phyloP scores from a whole-genome alignment of 1,140 invertebrate species.

The Brachionus angularis region DNA sequence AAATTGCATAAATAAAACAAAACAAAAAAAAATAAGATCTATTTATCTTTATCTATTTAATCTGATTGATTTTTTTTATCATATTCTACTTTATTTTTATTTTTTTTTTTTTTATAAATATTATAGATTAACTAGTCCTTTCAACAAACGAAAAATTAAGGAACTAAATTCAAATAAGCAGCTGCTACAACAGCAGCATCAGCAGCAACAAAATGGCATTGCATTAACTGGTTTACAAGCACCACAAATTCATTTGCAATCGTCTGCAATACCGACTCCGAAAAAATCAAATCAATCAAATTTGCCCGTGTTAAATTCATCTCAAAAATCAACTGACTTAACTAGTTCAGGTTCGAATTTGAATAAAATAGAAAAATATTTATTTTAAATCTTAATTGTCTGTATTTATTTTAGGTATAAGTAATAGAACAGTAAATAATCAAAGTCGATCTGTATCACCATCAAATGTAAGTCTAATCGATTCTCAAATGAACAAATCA shows the following conservation, averaged over 20 bases:
- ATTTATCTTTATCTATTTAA: no score
- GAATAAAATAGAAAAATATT: no score
- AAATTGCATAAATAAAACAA: no score
- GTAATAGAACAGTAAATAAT: no score
- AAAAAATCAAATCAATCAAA: slow-evolving; percentile 25
- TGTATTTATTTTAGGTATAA: no score
- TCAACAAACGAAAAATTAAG: slow-evolving; percentile 44
- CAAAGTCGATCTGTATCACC: no score
- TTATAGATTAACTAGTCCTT: slow-evolving; percentile 41
- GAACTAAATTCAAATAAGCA: slow-evolving; percentile 9
- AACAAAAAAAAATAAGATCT: no score
- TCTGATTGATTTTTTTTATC: no score
- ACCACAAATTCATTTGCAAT: background rate
- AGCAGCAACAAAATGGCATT: background rate
- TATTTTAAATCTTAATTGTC: no score
- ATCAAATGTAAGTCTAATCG: no score
- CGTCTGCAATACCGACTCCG: slow-evolving; percentile 12
- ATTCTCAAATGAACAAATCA: no score
- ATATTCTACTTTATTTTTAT: background rate
- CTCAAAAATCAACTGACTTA: slow-evolving; percentile 20
- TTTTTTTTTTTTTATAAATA: background rate
- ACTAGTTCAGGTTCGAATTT: slow-evolving; percentile 5
- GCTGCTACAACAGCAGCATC: slow-evolving; percentile 38
- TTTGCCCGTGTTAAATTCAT: slow-evolving; percentile 38
- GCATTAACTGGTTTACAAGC: no score